phyloP scores from a whole-genome alignment of 2,797 vertebrate genomes.

The Manis crassicaudata region DNA sequence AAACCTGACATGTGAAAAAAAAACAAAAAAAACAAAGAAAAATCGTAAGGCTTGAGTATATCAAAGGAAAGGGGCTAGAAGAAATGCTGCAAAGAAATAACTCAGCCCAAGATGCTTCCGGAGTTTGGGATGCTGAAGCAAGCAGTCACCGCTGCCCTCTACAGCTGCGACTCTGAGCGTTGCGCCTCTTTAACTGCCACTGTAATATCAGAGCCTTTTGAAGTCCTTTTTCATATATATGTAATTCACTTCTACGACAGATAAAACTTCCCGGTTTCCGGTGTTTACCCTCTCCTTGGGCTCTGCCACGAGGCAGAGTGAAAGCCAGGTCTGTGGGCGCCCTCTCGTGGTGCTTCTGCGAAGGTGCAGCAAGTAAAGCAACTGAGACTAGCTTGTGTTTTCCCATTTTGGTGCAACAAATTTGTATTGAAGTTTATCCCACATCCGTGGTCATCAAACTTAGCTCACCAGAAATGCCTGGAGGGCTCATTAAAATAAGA shows the following conservation, averaged over 20 bases:
- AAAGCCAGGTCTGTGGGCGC: slow-evolving; percentile 68
- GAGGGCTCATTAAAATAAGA: not conserved
- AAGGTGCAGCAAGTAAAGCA: not conserved
- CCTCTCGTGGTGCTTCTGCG: slow-evolving; percentile 77
- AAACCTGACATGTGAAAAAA: not conserved
- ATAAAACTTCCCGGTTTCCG: slow-evolving; percentile 11
- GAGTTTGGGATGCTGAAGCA: not conserved
- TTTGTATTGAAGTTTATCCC: not conserved
- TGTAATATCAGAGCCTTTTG: slow-evolving; percentile 62
- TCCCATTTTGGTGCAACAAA: rapidly evolving
- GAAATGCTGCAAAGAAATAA: not conserved
- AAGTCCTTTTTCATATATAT: slow-evolving; percentile 61
- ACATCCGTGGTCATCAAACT: not conserved
- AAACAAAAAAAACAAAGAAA: slow-evolving; percentile 40
- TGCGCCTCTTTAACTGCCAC: slow-evolving; percentile 49
- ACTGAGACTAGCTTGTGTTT: not conserved
- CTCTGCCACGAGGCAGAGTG: not conserved
- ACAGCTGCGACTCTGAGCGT: slow-evolving; percentile 50
- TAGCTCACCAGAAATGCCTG: not conserved
- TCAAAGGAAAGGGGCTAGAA: slow-evolving; percentile 28
- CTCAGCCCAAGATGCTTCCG: not conserved
- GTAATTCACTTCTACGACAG: slow-evolving; percentile 63
- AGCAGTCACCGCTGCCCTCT: not conserved
- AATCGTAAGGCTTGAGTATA: not conserved
- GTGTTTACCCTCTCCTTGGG: not conserved